phyloP scores from a whole-genome alignment of 2,113 vertebrate species.

The Actinemys pallida region DNA sequence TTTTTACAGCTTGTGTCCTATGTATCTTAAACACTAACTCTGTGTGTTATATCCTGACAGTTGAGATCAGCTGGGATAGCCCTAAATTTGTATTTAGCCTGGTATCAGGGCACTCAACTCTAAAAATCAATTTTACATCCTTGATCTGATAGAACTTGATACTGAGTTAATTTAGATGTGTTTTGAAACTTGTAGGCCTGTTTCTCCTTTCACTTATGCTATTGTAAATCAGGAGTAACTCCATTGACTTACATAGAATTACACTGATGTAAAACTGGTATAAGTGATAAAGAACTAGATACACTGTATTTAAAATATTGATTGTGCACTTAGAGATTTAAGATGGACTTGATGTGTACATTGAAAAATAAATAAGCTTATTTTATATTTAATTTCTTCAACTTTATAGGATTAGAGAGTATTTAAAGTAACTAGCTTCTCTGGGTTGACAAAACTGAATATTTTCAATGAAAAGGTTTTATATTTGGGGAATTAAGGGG shows the following conservation, averaged over 20 bases:
- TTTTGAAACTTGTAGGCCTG: slow-evolving; percentile 3
- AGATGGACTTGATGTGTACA: slow-evolving; percentile 3
- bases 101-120: not conserved
- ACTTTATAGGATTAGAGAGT: slow-evolving; percentile 34
- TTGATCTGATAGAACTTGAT: slow-evolving; percentile 47
- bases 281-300: slow-evolving; percentile 31
- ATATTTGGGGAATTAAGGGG: slow-evolving; percentile 44
- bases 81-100: not conserved
- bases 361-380: slow-evolving; percentile 15
- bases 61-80: not conserved
- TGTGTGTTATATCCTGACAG: not conserved
- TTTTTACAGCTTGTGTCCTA: not conserved
- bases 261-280: slow-evolving; percentile 17
- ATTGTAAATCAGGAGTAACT: not conserved
- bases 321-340: slow-evolving; percentile 54
- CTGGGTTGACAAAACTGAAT: slow-evolving; percentile 43
- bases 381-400: slow-evolving; percentile 22
- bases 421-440: slow-evolving; percentile 59
- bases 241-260: slow-evolving; percentile 36
- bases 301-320: slow-evolving; percentile 50
- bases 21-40: not conserved
- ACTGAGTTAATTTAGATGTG: slow-evolving; percentile 30
- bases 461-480: slow-evolving; percentile 39
- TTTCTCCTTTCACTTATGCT: slow-evolving; percentile 46
- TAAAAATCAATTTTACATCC: not conserved